phyloP scores from a whole-genome alignment of 1,140 invertebrate genomes.

The Andricus grossulariae region DNA sequence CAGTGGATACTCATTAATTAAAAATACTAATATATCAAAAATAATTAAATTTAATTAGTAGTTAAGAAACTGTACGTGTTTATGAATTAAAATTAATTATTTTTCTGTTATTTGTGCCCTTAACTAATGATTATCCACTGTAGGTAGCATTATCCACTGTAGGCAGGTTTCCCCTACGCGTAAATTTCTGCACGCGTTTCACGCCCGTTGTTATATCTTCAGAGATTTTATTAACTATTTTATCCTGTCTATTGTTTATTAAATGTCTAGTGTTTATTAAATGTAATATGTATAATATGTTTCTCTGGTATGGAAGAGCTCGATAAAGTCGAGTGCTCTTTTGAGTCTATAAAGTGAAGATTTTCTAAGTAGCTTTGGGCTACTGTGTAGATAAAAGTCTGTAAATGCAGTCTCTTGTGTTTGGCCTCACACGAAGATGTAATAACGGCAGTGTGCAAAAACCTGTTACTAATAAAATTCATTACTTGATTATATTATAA shows the following conservation, averaged over 20 bases:
- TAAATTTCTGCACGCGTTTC: constrained; percentile 29
- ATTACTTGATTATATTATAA: not conserved
- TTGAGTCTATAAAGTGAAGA: not conserved
- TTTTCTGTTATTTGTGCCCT: too few species aligned
- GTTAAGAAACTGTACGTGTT: too few species aligned
- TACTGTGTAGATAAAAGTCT: not conserved
- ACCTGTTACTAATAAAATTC: constrained; percentile 3
- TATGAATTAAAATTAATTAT: too few species aligned
- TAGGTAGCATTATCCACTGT: too few species aligned
- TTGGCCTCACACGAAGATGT: constrained; percentile 27
- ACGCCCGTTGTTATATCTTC: constrained; percentile 20
- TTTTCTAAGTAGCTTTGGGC: too few species aligned
- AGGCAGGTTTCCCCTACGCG: not conserved
- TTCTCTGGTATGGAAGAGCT: not conserved
- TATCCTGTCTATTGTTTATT: too few species aligned
- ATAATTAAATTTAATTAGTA: too few species aligned
- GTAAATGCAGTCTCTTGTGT: constrained; percentile 24
- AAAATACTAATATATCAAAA: too few species aligned
- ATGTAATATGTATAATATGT: constrained; percentile 20
- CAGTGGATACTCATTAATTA: too few species aligned
- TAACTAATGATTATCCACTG: too few species aligned
- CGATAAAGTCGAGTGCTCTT: not conserved
- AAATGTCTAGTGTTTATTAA: not conserved
- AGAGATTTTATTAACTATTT: constrained; percentile 2
- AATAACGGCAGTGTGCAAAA: constrained; percentile 26